phyloP scores from a whole-genome alignment of 2,113 vertebrate genomes.

The Lepus americanus region DNA sequence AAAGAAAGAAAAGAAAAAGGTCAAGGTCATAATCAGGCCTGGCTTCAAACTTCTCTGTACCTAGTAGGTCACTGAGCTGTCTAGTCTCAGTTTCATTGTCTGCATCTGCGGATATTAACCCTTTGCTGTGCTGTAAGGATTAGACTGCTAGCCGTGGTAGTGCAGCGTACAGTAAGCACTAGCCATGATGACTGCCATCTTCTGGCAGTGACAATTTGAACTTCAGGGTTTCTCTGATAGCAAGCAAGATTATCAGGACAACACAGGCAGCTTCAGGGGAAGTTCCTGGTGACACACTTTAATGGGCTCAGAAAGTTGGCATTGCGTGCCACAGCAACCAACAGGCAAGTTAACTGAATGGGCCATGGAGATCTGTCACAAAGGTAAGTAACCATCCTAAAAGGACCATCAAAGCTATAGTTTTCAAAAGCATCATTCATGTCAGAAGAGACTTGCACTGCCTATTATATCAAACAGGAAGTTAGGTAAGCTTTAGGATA shows the following conservation, averaged over 20 bases:
- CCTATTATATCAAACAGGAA: constrained; percentile 41
- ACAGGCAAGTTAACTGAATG: not conserved
- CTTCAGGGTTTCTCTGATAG: not conserved
- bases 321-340: not conserved
- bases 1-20: not conserved
- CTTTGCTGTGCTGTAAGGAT: not conserved
- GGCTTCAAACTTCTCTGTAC: not conserved
- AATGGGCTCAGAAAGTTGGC: not conserved
- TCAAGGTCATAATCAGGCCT: not conserved
- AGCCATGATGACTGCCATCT: not conserved
- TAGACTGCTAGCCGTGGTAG: not conserved
- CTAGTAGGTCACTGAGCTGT: not conserved
- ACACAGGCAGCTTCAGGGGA: not conserved
- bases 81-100: not conserved
- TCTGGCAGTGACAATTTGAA: not conserved
- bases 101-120: not conserved
- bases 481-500: not conserved
- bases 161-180: not conserved
- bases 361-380: constrained; percentile 18
- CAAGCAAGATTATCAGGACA: not conserved
- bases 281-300: not conserved
- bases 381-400: constrained; percentile 4
- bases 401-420: constrained; percentile 25
- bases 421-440: not conserved
- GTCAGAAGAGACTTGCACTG: not conserved